These are phyloP conservation scores for Eidolon helvum DNA, from an alignment of 2,113 vertebrate genomes.

Conservation along the genomic window DNA sequence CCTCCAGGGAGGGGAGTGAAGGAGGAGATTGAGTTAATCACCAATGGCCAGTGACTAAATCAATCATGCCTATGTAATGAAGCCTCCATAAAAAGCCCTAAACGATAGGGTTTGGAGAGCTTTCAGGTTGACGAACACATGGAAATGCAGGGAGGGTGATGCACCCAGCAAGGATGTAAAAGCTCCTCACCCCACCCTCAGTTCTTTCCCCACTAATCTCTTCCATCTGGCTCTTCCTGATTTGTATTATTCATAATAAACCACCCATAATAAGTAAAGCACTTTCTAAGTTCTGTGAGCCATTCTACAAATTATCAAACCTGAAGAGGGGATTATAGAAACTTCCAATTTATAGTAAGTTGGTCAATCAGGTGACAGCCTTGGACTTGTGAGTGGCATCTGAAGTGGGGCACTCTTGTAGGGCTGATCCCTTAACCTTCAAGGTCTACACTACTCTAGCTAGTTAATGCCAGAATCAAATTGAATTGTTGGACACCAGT, in stretches of 20 bases:
- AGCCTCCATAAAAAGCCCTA: not conserved
- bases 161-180: not conserved
- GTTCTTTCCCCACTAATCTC: not conserved
- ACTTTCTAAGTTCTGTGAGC: not conserved
- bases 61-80: not conserved
- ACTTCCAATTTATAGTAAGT: not conserved
- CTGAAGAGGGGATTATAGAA: not conserved
- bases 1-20: not conserved
- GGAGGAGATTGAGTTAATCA: not conserved
- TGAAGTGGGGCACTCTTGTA: not conserved
- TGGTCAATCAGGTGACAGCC: not conserved
- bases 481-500: not conserved
- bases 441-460: not conserved
- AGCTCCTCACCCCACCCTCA: no score
- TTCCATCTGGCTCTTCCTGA: no score
- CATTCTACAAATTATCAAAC: not conserved
- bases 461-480: not conserved
- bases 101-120: not conserved
- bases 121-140: not conserved
- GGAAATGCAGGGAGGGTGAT: not conserved
- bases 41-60: not conserved
- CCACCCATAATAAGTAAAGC: not conserved
- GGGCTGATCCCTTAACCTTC: not conserved
- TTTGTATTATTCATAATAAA: no score
- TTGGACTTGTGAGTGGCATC: not conserved